Evolutionary conservation across 1,140 invertebrate species (phyloP).

Genomic region (Cherax quadricarinatus): DNA sequence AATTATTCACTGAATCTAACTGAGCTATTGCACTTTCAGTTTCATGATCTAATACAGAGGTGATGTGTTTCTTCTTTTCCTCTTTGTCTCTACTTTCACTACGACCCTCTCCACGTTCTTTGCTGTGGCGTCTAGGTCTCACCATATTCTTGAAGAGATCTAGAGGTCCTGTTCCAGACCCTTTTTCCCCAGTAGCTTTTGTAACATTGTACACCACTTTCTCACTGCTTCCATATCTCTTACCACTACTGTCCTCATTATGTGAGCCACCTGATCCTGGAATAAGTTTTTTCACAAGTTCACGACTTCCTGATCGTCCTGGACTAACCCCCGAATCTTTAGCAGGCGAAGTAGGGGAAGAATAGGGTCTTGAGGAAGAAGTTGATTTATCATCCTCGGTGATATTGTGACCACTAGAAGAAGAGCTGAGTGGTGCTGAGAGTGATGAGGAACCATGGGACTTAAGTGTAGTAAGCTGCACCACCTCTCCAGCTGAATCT

Average conservation of each 20-base stretch:
- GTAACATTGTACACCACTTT: constrained; percentile 72
- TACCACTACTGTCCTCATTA: constrained; percentile 52
- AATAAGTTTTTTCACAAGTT: constrained; percentile 65
- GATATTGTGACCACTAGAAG: constrained; percentile 64
- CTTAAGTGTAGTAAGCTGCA: constrained; percentile 72
- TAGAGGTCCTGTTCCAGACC: constrained; percentile 56
- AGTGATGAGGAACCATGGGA: constrained; percentile 63
- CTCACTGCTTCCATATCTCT: constrained; percentile 70
- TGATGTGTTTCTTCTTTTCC: constrained; percentile 60
- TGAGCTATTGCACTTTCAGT: constrained; percentile 70
- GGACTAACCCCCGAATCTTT: constrained; percentile 49
- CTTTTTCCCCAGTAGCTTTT: constrained; percentile 67
- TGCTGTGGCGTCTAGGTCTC: constrained; percentile 69
- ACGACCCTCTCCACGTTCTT: constrained; percentile 59
- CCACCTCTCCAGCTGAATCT: constrained; percentile 68
- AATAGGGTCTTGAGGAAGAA: constrained; percentile 55
- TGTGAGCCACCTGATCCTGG: constrained; percentile 55
- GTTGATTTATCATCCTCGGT: constrained; percentile 68
- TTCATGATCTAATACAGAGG: constrained; percentile 65
- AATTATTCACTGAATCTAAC: constrained; percentile 69
- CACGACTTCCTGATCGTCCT: constrained; percentile 61
- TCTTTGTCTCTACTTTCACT: constrained; percentile 68
- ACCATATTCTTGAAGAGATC: constrained; percentile 73
- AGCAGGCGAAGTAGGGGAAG: constrained; percentile 59
- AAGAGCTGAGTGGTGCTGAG: constrained; percentile 58